Percentiles rank a stretch among this genome's conserved stretches.
Evolutionary conservation across 1,140 invertebrate species (phyloP).

Genomic region (Cyclina sinensis): DNA sequence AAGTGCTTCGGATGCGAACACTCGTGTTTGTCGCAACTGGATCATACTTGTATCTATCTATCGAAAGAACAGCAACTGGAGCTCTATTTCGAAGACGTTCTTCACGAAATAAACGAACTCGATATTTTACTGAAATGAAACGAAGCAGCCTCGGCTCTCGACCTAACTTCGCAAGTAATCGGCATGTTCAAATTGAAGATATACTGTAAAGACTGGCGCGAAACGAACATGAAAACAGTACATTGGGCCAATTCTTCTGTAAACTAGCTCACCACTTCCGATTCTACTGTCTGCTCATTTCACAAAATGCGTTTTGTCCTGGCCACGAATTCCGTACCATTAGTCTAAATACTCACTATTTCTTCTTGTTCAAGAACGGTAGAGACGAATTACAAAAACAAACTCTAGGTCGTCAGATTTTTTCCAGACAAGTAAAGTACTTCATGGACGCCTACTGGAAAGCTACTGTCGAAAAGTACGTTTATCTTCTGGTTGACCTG

Average conservation of each 20-base stretch:
- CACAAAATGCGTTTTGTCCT: constrained; percentile 35
- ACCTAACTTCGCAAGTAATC: background rate
- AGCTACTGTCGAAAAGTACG: constrained; percentile 37
- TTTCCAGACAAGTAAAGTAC: constrained; percentile 26
- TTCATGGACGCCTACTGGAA: constrained; percentile 57
- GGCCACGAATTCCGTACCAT: constrained; percentile 39
- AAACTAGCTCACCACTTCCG: constrained; percentile 15
- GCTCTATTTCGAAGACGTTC: constrained; percentile 33
- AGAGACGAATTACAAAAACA: constrained; percentile 57
- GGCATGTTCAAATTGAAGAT: constrained; percentile 43
- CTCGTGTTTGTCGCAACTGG: constrained; percentile 24
- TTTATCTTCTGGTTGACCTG: constrained; percentile 51
- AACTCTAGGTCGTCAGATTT: constrained; percentile 43
- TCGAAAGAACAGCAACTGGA: constrained; percentile 22
- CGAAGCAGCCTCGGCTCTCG: constrained; percentile 8
- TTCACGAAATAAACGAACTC: constrained; percentile 3
- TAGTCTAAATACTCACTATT: constrained; percentile 50
- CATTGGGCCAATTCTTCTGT: constrained; percentile 46
- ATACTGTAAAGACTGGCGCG: constrained; percentile 26
- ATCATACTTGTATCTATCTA: constrained; percentile 8
- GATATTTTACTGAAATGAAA: constrained; percentile 48
- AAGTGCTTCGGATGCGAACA: constrained; percentile 38
- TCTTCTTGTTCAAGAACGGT: constrained; percentile 54
- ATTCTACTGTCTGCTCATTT: background rate
- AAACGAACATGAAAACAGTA: constrained; percentile 45